A percentile compares a stretch with the other conserved stretches of the same genome.
Conservation (phyloP, 2,797 vertebrate genomes). For the Orientallactaga sibirica region DNA sequence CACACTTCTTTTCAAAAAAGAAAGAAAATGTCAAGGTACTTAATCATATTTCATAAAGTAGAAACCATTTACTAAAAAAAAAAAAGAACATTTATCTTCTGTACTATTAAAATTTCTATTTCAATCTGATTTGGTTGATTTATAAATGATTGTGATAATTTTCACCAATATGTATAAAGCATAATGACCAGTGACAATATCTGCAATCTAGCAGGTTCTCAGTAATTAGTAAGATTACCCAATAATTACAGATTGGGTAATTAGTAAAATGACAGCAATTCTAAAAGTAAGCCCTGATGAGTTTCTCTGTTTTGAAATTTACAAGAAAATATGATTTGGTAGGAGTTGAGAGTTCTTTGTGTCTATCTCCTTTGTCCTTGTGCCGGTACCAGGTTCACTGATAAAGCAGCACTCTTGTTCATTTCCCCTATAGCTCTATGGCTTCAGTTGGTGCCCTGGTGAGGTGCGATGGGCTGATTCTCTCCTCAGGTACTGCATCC, state of each 20-base stretch:
- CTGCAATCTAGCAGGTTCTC: not conserved
- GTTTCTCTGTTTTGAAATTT: not conserved
- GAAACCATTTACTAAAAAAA: not conserved
- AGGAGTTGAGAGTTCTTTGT: too few relatives aligned
- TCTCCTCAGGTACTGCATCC: too few relatives aligned
- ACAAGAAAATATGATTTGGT: too few relatives aligned
- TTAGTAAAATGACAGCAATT: not conserved
- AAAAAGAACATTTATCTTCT: not conserved
- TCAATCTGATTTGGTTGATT: not conserved
- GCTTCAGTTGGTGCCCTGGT: too few relatives aligned
- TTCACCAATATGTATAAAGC: not conserved
- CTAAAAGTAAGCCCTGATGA: not conserved
- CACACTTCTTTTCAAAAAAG: not conserved
- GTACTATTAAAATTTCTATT: not conserved
- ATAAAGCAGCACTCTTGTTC: too few relatives aligned
- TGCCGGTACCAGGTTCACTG: too few relatives aligned
- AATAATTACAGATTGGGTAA: not conserved
- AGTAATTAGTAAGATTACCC: not conserved
- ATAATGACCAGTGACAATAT: not conserved
- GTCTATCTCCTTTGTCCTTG: too few relatives aligned
- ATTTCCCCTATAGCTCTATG: too few relatives aligned
- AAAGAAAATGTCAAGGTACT: not conserved
- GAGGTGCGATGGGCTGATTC: too few relatives aligned
- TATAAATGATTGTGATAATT: not conserved
- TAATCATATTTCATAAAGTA: slow-evolving; percentile 1